Base-by-base conservation (phyloP, 64 coral and sea anemone genomes). In the Actinia equina region DNA sequence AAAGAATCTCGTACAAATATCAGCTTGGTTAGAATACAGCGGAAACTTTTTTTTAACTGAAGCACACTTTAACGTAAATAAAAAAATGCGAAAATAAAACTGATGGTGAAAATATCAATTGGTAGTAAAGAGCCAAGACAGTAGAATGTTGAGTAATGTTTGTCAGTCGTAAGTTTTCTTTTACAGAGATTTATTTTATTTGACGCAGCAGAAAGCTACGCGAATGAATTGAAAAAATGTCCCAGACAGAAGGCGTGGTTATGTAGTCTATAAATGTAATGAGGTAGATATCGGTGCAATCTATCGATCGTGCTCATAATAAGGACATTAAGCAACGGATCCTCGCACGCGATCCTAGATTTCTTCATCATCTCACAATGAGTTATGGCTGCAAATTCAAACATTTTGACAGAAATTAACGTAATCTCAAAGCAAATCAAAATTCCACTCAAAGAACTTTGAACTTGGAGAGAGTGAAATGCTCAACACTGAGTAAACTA, bases 361-460 rank as follows among this genome's bases (percentile, higher is more conserved):
- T 74, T 74, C 25, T 74, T 74, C 22, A 13, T 74, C 69, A 74
- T 74, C 12, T 74, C 20, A 11, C 37, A 74, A 74, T 74, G n/a
- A 74, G 26, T 27, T 74, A 1, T 10, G 6, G 10, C 69, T 37
- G 62, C 22, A 14, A 74, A 30, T 30, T 74, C 30, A 13, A 74
- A 20, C 19, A 23, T 5, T 4, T 65, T 74, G 8, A 15, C 13
- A 74, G 26, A 74, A 74, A 41, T 41, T 41, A 74, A 3, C 25
- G 69, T 74, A 74, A 41, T 74, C 69, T 11, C 26, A 74, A 41
- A 74, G 69, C 23, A 42, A 74, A 74, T 74, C 69, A 74, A 74
- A 74, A 74, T 74, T 30, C 69, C 69, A 74, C n/a, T 74, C 3
- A 74, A 74, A 74, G 25, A 74, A 30, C 69, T 74, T 74, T 74